Base-by-base conservation (phyloP, 2,888 invertebrate genomes). In the Nasonovia ribisnigri region DNA sequence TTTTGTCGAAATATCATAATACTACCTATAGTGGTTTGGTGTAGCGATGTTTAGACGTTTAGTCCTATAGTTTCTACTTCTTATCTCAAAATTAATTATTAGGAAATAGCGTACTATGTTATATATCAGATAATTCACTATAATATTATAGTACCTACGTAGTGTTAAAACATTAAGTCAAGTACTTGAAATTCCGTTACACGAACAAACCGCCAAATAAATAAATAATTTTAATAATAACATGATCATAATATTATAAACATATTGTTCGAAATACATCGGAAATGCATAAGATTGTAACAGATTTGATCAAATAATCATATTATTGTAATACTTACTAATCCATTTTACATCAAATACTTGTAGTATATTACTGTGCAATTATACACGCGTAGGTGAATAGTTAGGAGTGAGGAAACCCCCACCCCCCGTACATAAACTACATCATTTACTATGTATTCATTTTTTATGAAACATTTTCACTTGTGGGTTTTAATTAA, bases 51-150 rank as follows among this genome's bases (percentile, higher is more conserved):
- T 11, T 88, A 88, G 36, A 16, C 48, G 46, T 42, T 11, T 88
- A 88, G 54, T 57, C 26, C 5, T 57, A 77, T 46, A 46, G n/a
- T 46, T 90, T 67, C 67, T 90, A 48, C 67, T 67, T 90, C 90
- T 90, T 90, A 90, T 90, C 90, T 90, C 46, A 48, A 46, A 90
- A 90, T 46, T 67, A 90, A 67, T 90, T 60, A 67, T 90, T 60
- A 90, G 42, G n/a, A 46, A 90, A 90, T n/a, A 60, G 46, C 3
- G 1, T 36, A 77, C 20, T 60, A 1, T 13, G 36, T 90, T 67
- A 8, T 67, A 8, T 29, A 67, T n/a, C 90, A 46, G 67, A 90
- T 90, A 90, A 67, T 54, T 46, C 77, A 20, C 36, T 77, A 86
- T 43, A 36, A 2, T 84, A 43, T 51, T 20, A 16, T 51, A 51